Conservation (phyloP, 2,797 vertebrate species). For the Gouania willdenowi region DNA sequence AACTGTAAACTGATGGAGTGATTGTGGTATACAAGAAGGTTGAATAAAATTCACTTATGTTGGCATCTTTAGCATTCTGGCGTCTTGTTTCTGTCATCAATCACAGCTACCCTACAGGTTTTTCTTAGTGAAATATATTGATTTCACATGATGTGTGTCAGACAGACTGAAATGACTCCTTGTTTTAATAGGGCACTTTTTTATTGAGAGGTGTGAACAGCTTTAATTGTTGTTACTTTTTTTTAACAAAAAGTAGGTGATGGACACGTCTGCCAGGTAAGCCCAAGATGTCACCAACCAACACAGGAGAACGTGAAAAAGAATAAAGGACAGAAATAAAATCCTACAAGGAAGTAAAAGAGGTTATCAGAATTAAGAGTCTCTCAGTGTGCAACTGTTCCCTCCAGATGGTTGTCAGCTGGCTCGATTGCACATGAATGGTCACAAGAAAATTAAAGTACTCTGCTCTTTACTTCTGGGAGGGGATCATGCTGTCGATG, state of each 20-base stretch:
- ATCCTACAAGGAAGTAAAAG: slow-evolving; percentile 37
- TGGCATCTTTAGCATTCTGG: slow-evolving; percentile 51
- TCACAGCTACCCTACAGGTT: no score
- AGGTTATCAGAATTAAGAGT: slow-evolving; percentile 70
- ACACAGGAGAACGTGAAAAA: slow-evolving; percentile 52
- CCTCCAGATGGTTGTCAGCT: slow-evolving; percentile 46
- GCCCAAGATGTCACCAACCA: slow-evolving; percentile 73
- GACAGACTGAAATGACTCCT: slow-evolving; percentile 12
- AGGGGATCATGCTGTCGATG: slow-evolving; percentile 93
- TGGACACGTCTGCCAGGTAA: slow-evolving; percentile 53
- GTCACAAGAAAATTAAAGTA: slow-evolving; percentile 56
- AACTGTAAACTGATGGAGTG: slow-evolving; percentile 63
- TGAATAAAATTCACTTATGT: slow-evolving; percentile 82
- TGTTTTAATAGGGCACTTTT: slow-evolving; percentile 64
- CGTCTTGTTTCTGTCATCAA: slow-evolving; percentile 31
- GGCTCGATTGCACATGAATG: slow-evolving; percentile 52
- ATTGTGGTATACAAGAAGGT: slow-evolving; percentile 67
- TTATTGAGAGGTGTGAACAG: slow-evolving; percentile 70
- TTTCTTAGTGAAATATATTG: no score
- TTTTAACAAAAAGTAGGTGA: slow-evolving; percentile 69
- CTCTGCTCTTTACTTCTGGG: slow-evolving; percentile 82
- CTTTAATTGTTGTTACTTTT: slow-evolving; percentile 65
- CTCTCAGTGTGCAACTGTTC: slow-evolving; percentile 62
- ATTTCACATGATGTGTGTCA: not conserved
- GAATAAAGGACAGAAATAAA: slow-evolving; percentile 24